Percentiles rank a stretch among this genome's conserved stretches.
Evolutionary conservation across 1,140 invertebrate genomes (phyloP).

Genomic region (Calephelis nemesis): DNA sequence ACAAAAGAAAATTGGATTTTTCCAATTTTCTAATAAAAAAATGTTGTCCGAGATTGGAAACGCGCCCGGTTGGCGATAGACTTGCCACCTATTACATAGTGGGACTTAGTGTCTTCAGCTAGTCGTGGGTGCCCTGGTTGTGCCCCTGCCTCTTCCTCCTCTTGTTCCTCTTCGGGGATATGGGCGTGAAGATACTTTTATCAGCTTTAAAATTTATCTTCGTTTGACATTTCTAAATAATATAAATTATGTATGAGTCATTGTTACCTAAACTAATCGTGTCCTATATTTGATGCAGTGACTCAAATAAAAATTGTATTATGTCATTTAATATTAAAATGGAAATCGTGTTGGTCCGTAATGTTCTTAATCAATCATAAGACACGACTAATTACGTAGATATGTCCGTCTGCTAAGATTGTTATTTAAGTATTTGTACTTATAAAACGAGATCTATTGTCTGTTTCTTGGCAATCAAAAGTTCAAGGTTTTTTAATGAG

Average conservation of each 20-base stretch:
- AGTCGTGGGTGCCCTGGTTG: too few species aligned
- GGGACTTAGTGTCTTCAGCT: too few species aligned
- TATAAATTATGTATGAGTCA: constrained; percentile 61
- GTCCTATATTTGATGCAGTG: constrained; percentile 59
- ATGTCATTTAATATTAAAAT: constrained; percentile 77
- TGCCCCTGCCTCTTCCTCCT: too few species aligned
- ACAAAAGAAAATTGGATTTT: too few species aligned
- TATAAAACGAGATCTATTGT: constrained; percentile 69
- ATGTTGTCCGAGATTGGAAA: too few species aligned
- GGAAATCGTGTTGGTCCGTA: constrained; percentile 67
- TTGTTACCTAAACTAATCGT: constrained; percentile 64
- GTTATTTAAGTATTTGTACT: constrained; percentile 50
- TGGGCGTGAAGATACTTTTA: neutral
- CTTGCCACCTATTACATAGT: too few species aligned
- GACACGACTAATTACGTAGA: constrained; percentile 74
- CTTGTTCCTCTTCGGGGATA: too few species aligned
- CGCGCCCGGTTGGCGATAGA: too few species aligned
- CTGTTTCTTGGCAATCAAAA: constrained; percentile 64
- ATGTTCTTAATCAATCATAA: constrained; percentile 78
- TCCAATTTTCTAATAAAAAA: too few species aligned
- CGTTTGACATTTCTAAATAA: constrained; percentile 33
- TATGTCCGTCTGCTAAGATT: constrained; percentile 57
- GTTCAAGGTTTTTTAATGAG: constrained; percentile 71
- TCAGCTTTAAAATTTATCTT: neutral
- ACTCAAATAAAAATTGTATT: constrained; percentile 65